Conservation (phyloP, 2,113 vertebrate genomes). For the Poeciliopsis occidentalis region DNA sequence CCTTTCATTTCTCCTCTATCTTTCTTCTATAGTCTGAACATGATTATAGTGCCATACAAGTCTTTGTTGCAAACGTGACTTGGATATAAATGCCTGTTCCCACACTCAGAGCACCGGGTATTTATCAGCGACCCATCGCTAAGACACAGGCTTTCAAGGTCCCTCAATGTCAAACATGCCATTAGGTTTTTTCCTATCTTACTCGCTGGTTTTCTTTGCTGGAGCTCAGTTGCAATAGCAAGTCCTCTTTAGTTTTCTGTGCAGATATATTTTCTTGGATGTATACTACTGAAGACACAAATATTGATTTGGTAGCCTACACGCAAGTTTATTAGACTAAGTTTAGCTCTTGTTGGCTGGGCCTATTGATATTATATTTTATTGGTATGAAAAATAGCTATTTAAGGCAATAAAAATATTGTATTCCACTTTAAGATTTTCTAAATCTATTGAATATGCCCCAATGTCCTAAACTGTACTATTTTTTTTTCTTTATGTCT, state of each 20-base stretch:
- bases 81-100: slow-evolving; percentile 43
- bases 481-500: background rate
- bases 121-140: slow-evolving; percentile 70
- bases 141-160: slow-evolving; percentile 73
- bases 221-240: slow-evolving; percentile 29
- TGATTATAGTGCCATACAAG: slow-evolving; percentile 61
- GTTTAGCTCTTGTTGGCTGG: background rate
- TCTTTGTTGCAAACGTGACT: slow-evolving; percentile 58
- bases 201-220: slow-evolving; percentile 14
- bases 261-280: slow-evolving; percentile 23
- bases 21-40: slow-evolving; percentile 51
- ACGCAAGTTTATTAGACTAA: background rate
- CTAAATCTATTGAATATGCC: background rate
- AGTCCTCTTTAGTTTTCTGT: slow-evolving; percentile 31
- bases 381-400: background rate
- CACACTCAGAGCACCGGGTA: slow-evolving; percentile 57
- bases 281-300: slow-evolving; percentile 2
- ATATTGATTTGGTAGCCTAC: slow-evolving; percentile 13
- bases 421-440: background rate
- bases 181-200: slow-evolving; percentile 47
- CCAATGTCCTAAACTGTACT: slow-evolving; percentile 34
- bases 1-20: slow-evolving; percentile 16
- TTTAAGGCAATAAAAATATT: background rate
- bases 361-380: background rate
- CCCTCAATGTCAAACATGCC: slow-evolving; percentile 69